phyloP scores from a whole-genome alignment of 2,113 vertebrate species.

The Gymnarchus niloticus region DNA sequence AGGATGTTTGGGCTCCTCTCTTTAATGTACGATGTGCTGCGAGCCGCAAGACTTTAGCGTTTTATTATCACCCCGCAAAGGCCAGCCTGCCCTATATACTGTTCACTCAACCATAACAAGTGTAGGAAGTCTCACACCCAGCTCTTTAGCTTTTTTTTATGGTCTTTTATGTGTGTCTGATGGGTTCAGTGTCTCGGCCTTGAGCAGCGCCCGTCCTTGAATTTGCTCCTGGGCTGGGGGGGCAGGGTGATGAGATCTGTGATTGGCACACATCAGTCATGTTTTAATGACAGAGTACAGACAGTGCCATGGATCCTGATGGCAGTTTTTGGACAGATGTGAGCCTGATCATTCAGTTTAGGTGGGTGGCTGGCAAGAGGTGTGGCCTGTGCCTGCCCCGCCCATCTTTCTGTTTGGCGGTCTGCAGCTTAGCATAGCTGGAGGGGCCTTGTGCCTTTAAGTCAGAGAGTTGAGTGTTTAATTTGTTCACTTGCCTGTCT shows the following conservation, averaged over 20 bases:
- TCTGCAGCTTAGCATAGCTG: conserved; percentile 67
- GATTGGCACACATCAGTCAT: background rate
- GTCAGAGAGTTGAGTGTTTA: conserved; percentile 83
- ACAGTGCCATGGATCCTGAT: background rate
- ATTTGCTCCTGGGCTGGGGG: background rate
- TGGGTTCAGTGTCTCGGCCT: background rate
- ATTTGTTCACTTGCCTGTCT: conserved; percentile 77
- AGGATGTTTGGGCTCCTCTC: conserved; percentile 39
- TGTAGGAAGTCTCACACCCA: background rate
- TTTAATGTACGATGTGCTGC: conserved; percentile 58
- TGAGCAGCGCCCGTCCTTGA: background rate
- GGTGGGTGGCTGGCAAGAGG: background rate
- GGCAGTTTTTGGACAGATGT: too few species aligned
- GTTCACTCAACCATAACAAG: conserved; percentile 29
- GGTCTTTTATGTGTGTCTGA: background rate
- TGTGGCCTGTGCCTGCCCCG: background rate
- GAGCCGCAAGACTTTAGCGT: conserved; percentile 40
- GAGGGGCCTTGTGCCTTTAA: conserved; percentile 74
- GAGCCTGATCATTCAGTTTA: too few species aligned
- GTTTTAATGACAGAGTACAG: background rate
- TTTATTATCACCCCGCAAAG: conserved; percentile 43
- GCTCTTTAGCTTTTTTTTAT: background rate
- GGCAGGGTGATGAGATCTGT: too few species aligned
- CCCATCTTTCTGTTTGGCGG: conserved; percentile 30
- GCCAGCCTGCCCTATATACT: conserved; percentile 58